These are phyloP conservation scores for Drosophila barbarae DNA, from an alignment of 2,888 invertebrate species.

Conservation along the genomic window DNA sequence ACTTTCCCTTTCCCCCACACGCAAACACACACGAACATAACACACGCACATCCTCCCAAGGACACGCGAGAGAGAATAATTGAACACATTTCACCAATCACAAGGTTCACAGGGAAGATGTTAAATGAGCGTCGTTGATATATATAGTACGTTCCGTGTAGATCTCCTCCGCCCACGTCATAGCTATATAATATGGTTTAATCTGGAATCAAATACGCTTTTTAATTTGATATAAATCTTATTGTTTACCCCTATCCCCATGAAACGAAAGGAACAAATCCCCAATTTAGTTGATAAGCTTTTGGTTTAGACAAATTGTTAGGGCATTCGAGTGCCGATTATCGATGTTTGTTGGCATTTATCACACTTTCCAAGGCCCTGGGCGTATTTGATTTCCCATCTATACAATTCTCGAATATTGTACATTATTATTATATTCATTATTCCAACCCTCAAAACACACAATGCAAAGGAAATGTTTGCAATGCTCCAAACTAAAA, in stretches of 20 bases:
- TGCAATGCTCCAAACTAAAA: constrained; percentile 62
- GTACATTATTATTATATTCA: constrained; percentile 36
- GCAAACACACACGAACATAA: constrained; percentile 23
- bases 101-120: constrained; percentile 20
- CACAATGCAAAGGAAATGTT: constrained; percentile 38
- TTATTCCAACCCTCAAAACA: not conserved
- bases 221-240: constrained; percentile 49
- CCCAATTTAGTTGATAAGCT: constrained; percentile 48
- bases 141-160: constrained; percentile 47
- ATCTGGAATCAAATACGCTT: constrained; percentile 70
- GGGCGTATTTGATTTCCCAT: constrained; percentile 68
- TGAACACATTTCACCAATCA: constrained; percentile 23
- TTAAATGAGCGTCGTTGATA: constrained; percentile 21
- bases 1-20: constrained; percentile 54
- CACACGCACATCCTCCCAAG: constrained; percentile 13
- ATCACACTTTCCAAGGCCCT: constrained; percentile 37
- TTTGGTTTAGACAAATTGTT: constrained; percentile 44
- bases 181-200: constrained; percentile 73
- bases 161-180: constrained; percentile 69
- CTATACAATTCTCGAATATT: constrained; percentile 64
- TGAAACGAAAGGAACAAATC: not conserved
- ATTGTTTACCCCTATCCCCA: constrained; percentile 6
- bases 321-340: constrained; percentile 47
- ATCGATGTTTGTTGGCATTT: constrained; percentile 54
- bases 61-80: constrained; percentile 23